Conservation (phyloP, 2,797 vertebrate species). For the Thunnus albacares region DNA sequence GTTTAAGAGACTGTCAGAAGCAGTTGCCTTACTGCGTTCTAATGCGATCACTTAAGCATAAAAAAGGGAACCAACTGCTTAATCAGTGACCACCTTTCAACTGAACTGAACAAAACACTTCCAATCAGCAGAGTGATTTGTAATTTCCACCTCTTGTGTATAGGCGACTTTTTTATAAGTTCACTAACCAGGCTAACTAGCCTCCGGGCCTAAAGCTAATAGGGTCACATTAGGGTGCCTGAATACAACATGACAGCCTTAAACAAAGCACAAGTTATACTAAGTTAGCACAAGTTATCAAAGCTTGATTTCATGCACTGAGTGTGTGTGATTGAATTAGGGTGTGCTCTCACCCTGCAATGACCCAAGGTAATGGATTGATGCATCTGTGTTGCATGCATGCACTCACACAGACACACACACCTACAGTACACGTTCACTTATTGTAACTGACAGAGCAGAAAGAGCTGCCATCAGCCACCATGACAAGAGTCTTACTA, state of each 20-base stretch:
- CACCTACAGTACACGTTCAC: conserved; percentile 44
- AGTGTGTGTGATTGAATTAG: conserved; percentile 75
- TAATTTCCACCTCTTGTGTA: conserved; percentile 1
- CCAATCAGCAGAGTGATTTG: background rate
- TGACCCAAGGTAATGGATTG: conserved; percentile 71
- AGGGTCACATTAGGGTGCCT: conserved; percentile 45
- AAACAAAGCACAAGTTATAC: conserved; percentile 66
- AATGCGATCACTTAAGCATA: background rate
- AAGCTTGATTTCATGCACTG: conserved; percentile 71
- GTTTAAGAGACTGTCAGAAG: background rate
- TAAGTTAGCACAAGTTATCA: conserved; percentile 65
- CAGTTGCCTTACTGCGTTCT: background rate
- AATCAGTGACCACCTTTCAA: background rate
- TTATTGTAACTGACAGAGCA: conserved; percentile 73
- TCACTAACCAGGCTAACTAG: conserved; percentile 24
- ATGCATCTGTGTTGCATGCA: conserved; percentile 52
- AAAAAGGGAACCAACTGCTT: background rate
- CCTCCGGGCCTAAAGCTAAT: conserved; percentile 52
- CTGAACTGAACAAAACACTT: background rate
- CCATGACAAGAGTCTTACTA: conserved; percentile 49
- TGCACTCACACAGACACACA: conserved; percentile 26
- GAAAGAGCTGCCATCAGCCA: conserved; percentile 68
- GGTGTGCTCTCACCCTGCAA: conserved; percentile 62
- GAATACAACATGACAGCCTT: conserved; percentile 50
- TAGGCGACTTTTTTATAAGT: conserved; percentile 30